Base-by-base conservation (phyloP, 1,140 invertebrate species). In the Mercenaria mercenaria region DNA sequence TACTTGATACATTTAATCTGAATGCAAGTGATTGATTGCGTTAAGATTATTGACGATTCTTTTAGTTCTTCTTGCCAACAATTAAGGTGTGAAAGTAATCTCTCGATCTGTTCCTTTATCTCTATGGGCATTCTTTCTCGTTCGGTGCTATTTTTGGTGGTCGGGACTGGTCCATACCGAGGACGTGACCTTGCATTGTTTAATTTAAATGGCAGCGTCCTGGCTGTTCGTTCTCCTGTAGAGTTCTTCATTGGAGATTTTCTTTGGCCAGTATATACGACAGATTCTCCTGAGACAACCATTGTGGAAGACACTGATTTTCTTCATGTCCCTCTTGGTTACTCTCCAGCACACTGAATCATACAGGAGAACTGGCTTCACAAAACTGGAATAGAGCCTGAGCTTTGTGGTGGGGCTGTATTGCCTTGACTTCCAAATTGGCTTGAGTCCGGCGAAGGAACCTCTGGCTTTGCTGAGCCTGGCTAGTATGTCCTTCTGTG, bases 381-480 rank as follows among this genome's bases (percentile, higher is more conserved):
- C 88, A 47, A 91, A 91, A 64, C 84, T 87, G 13, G 79, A 90
- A 34, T 76, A 91, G 29, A 92, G 39, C 11, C 79, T 37, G 10
- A 91, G 29, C 59, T 88, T 92, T 26, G 88, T 32, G 61, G 64
- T 50, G 18, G 11, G 13, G 64, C 52, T 83, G 52, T 85, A 72
- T 50, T 0, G 32, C 50, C 4, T 91, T 34, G 81, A 87, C 43
- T 69, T 91, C 91, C 83, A 91, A 18, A 91, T 90, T 23, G 76
- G n/a, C 52, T 76, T 56, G 0, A 91, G 41, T 41, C n/a, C 72
- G n/a, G 56, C 52, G 50, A 84, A 64, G 4, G 88, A 50, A 59
- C 80, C 59, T 47, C 81, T 82, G 43, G 87, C 84, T 64, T 92
- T 92, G 39, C 76, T 82, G 47, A 86, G 84, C 41, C 86, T 84